Evolutionary conservation across 2,113 vertebrate genomes (phyloP).

Genomic region (Macquaria ambigua): DNA sequence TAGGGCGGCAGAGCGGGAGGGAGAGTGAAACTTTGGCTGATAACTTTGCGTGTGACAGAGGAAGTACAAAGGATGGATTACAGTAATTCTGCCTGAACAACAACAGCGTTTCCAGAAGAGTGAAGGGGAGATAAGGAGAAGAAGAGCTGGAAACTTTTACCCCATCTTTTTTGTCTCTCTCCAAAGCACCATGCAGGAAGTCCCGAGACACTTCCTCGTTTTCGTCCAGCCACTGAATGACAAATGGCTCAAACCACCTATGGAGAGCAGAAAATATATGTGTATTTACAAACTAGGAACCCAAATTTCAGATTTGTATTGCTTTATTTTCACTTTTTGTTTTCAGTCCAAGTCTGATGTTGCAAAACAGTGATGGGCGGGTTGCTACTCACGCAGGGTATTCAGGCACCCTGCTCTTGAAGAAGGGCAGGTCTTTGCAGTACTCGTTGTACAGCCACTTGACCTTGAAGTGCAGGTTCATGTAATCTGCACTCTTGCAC

Average conservation of each 20-base stretch:
- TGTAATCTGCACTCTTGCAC: slow-evolving; percentile 99
- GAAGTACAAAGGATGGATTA: slow-evolving; percentile 61
- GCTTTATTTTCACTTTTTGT: background rate
- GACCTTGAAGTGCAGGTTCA: slow-evolving; percentile 99
- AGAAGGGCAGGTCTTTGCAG: slow-evolving; percentile 95
- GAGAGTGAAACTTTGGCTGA: slow-evolving; percentile 49
- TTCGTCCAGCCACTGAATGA: slow-evolving; percentile 99
- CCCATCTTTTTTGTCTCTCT: slow-evolving; percentile 99
- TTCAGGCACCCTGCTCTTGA: slow-evolving; percentile 95
- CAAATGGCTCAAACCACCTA: slow-evolving; percentile 99
- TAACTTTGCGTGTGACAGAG: slow-evolving; percentile 54
- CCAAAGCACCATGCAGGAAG: slow-evolving; percentile 95
- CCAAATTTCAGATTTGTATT: background rate
- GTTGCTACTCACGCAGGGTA: slow-evolving; percentile 93
- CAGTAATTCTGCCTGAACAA: slow-evolving; percentile 55
- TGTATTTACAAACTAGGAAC: background rate
- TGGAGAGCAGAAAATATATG: background rate
- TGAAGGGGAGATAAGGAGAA: slow-evolving; percentile 35
- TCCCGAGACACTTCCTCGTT: slow-evolving; percentile 98
- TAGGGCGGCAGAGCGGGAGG: slow-evolving; percentile 18
- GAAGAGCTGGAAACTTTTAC: slow-evolving; percentile 79
- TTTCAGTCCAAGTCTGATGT: background rate
- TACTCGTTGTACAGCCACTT: slow-evolving; percentile 99
- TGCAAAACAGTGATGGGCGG: background rate
- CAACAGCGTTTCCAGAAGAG: slow-evolving; percentile 43